phyloP scores from a whole-genome alignment of 2,797 vertebrate species.

The Sebastes itinus region DNA sequence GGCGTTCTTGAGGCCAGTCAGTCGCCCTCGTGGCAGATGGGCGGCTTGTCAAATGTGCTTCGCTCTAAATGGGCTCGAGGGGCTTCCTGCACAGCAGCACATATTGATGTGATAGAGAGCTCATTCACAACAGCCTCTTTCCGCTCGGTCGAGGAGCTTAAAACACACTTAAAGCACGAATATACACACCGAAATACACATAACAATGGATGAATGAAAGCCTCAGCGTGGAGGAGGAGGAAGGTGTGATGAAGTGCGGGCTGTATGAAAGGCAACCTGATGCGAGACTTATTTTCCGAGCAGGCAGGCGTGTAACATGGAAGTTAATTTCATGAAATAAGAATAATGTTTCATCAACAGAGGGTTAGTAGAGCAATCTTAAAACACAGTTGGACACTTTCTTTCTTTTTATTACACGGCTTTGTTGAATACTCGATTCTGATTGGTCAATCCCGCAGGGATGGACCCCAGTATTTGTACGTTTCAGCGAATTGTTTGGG shows the following conservation, averaged over 20 bases:
- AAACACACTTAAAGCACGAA: not conserved
- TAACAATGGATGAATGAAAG: conserved; percentile 7
- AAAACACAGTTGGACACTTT: not conserved
- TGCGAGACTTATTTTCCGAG: not conserved
- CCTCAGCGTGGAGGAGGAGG: too few relatives aligned
- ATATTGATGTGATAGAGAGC: conserved; percentile 14
- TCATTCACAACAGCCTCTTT: conserved; percentile 32
- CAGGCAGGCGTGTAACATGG: not conserved
- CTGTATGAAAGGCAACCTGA: not conserved
- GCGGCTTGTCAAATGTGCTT: conserved; percentile 6
- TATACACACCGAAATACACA: not conserved
- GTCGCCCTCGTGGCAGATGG: conserved; percentile 18
- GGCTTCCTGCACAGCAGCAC: conserved; percentile 12
- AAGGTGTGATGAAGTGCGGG: not conserved
- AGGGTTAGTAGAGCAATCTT: not conserved
- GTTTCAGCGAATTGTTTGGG: too few relatives aligned
- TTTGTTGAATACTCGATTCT: too few relatives aligned
- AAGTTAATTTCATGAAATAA: not conserved
- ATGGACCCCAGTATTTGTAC: too few relatives aligned
- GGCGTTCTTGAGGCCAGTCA: not conserved
- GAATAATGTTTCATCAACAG: not conserved
- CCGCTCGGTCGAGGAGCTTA: not conserved
- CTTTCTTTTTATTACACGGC: not conserved
- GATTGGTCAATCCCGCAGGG: too few relatives aligned
- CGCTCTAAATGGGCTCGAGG: not conserved